A percentile compares a stretch with the other conserved stretches of the same genome.
These are phyloP conservation scores for Heteropelma amictum DNA, from an alignment of 2,888 invertebrate species.

Conservation along the genomic window DNA sequence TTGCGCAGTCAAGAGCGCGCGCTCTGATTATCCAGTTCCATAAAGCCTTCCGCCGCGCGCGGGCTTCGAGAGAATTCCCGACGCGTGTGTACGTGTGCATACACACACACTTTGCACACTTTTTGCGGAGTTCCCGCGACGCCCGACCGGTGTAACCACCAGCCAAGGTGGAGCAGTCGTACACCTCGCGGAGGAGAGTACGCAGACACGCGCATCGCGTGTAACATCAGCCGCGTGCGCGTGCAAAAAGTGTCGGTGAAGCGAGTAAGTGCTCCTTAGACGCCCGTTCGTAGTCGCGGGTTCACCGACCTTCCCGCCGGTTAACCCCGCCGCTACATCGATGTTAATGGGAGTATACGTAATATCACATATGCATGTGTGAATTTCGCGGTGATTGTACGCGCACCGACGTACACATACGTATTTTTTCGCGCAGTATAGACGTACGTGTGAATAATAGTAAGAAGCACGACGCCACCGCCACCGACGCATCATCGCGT, in stretches of 20 bases:
- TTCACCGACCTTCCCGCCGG: slow-evolving; percentile 72
- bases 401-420: background rate
- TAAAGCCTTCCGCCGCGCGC: slow-evolving; percentile 28
- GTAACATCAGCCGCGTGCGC: background rate
- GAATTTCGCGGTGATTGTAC: background rate
- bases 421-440: background rate
- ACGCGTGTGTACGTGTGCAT: background rate
- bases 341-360: slow-evolving; percentile 72
- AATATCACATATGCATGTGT: slow-evolving; percentile 12
- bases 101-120: background rate
- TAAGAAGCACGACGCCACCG: slow-evolving; percentile 24
- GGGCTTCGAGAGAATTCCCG: background rate
- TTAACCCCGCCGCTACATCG: slow-evolving; percentile 75
- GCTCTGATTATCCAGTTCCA: slow-evolving; percentile 52
- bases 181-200: slow-evolving; percentile 44
- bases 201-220: slow-evolving; percentile 1
- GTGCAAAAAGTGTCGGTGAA: background rate
- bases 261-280: slow-evolving; percentile 36
- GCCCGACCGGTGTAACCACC: slow-evolving; percentile 33
- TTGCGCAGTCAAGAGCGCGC: slow-evolving; percentile 24
- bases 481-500: slow-evolving; percentile 51
- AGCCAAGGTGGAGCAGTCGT: slow-evolving; percentile 53
- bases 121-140: background rate
- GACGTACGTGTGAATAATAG: background rate
- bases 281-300: slow-evolving; percentile 58